These are phyloP conservation scores for Arion vulgaris DNA, from an alignment of 1,140 invertebrate species.

Conservation along the genomic window DNA sequence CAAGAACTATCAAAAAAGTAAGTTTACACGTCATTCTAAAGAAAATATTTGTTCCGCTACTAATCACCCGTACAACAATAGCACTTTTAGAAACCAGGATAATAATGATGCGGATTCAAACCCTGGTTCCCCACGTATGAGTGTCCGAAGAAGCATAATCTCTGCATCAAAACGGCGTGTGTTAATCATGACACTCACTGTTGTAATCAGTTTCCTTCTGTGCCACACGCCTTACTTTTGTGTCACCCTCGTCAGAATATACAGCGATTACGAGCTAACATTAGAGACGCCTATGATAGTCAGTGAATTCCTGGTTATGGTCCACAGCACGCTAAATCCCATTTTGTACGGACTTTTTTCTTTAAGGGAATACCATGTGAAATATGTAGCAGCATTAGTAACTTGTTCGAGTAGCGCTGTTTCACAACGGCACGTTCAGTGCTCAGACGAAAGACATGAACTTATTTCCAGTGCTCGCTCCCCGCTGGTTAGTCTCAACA, in stretches of 20 bases:
- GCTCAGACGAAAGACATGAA: constrained; percentile 13
- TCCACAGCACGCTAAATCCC: constrained; percentile 74
- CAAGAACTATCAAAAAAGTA: not conserved
- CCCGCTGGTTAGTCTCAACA: not conserved
- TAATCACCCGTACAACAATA: not conserved
- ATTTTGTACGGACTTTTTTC: constrained; percentile 74
- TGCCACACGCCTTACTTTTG: constrained; percentile 74
- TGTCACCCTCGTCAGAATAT: constrained; percentile 69
- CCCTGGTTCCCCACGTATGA: constrained; percentile 48
- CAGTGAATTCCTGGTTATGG: constrained; percentile 71
- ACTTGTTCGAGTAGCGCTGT: not conserved
- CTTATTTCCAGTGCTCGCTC: not conserved
- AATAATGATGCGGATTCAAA: not conserved
- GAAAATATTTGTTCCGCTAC: not conserved
- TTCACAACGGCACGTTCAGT: not conserved
- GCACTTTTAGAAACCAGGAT: not conserved
- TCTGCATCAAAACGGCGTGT: constrained; percentile 63
- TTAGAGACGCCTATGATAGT: constrained; percentile 63
- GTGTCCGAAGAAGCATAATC: constrained; percentile 56
- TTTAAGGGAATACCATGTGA: constrained; percentile 53
- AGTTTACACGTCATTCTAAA: not conserved
- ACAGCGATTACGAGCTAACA: constrained; percentile 71
- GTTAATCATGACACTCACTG: constrained; percentile 73
- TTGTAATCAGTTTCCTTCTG: constrained; percentile 72
- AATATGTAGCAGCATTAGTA: constrained; percentile 16